Percentiles rank a stretch among this genome's conserved stretches.
phyloP scores from a whole-genome alignment of 2,888 invertebrate genomes.

The Shargacucullia verbasci region DNA sequence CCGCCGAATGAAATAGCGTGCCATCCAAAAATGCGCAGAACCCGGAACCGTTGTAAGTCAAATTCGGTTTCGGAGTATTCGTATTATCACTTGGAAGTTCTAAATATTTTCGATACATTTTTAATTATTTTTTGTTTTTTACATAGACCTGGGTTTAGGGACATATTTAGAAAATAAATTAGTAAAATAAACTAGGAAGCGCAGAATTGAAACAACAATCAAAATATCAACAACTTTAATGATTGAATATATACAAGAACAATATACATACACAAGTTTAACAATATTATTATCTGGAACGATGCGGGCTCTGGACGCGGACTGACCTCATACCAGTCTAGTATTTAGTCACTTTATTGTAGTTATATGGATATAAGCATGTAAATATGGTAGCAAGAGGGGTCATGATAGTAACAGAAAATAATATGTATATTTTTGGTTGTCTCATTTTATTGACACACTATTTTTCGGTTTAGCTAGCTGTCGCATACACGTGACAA shows the following conservation, averaged over 20 bases:
- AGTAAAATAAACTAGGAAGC: too few relatives aligned
- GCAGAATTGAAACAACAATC: slow-evolving; percentile 61
- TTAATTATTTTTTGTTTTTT: background rate
- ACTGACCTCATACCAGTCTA: slow-evolving; percentile 14
- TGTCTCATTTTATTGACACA: slow-evolving; percentile 28
- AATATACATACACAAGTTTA: slow-evolving; percentile 81
- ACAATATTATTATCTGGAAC: slow-evolving; percentile 68
- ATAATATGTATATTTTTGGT: slow-evolving; percentile 11
- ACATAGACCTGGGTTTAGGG: background rate
- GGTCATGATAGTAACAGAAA: slow-evolving; percentile 26
- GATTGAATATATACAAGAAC: slow-evolving; percentile 88
- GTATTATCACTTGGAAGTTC: too few relatives aligned
- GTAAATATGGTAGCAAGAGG: slow-evolving; percentile 20
- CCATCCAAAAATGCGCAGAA: too few relatives aligned
- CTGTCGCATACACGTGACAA: slow-evolving; percentile 42
- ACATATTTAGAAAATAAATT: too few relatives aligned
- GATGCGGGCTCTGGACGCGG: slow-evolving; percentile 48
- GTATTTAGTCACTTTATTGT: slow-evolving; percentile 20
- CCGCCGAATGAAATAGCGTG: too few relatives aligned
- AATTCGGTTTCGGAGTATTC: too few relatives aligned
- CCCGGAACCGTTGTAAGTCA: too few relatives aligned
- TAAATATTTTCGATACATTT: too few relatives aligned
- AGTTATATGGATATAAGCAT: slow-evolving; percentile 18
- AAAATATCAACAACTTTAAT: slow-evolving; percentile 89
- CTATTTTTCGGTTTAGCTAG: slow-evolving; percentile 46